These are phyloP conservation scores for Lepisosteus oculatus DNA, from an alignment of 2,113 vertebrate species.

Conservation along the genomic window DNA sequence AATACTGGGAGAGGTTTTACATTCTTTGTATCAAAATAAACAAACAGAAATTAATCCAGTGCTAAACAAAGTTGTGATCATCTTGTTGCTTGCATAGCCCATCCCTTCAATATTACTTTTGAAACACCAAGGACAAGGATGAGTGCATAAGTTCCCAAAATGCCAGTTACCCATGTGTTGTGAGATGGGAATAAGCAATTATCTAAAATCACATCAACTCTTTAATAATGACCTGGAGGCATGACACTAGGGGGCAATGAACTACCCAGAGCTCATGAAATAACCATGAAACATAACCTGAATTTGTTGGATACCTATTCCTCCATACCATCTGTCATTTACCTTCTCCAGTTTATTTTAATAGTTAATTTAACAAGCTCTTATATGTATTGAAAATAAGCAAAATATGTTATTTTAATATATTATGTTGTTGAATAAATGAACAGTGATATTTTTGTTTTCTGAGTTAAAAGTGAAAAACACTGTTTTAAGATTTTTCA, in stretches of 20 bases:
- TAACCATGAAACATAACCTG: constrained; percentile 15
- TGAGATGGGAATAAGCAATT: constrained; percentile 44
- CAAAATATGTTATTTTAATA: too few relatives aligned
- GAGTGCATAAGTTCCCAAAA: constrained; percentile 35
- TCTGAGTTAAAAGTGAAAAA: too few relatives aligned
- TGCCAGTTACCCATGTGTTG: constrained; percentile 46
- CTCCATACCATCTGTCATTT: constrained; percentile 17
- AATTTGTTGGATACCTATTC: constrained; percentile 2
- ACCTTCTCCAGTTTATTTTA: not conserved
- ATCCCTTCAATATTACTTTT: constrained; percentile 30
- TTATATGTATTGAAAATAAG: too few relatives aligned
- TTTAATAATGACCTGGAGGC: constrained; percentile 41
- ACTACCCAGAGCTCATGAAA: constrained; percentile 27
- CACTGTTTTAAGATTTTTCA: too few relatives aligned
- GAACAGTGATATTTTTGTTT: too few relatives aligned
- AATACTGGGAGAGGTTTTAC: too few relatives aligned
- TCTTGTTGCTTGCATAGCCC: constrained; percentile 20
- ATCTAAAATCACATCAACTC: constrained; percentile 44
- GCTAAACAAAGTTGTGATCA: not conserved
- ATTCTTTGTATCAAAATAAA: too few relatives aligned
- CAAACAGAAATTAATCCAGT: too few relatives aligned
- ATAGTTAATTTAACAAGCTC: too few relatives aligned
- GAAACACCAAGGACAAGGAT: constrained; percentile 29
- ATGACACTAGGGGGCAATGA: not conserved
- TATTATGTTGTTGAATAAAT: too few relatives aligned